These are phyloP conservation scores for Plebejus melissa DNA, from an alignment of 2,888 invertebrate species.

Conservation along the genomic window DNA sequence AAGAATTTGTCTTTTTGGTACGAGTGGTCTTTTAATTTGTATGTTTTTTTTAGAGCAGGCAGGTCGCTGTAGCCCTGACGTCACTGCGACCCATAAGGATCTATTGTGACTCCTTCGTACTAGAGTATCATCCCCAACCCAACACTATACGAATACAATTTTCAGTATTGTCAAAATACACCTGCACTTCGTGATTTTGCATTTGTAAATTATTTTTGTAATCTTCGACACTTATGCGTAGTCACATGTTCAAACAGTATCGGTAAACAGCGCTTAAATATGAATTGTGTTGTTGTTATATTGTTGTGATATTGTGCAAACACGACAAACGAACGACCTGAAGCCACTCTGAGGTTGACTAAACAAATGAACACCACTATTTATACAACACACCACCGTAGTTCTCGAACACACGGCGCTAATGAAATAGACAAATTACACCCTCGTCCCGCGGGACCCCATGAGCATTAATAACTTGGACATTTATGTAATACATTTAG, in stretches of 20 bases:
- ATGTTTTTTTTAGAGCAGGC: too few relatives aligned
- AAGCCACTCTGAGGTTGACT: slow-evolving; percentile 32
- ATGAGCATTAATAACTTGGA: slow-evolving; percentile 16
- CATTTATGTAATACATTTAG: slow-evolving; percentile 15
- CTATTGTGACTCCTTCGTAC: too few relatives aligned
- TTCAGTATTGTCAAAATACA: background rate
- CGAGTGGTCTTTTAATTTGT: background rate
- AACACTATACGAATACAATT: background rate
- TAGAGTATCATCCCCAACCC: too few relatives aligned
- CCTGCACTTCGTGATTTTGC: background rate
- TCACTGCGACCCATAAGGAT: too few relatives aligned
- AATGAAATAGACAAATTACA: slow-evolving; percentile 30
- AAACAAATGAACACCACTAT: slow-evolving; percentile 35
- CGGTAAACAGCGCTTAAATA: slow-evolving; percentile 20
- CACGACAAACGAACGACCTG: slow-evolving; percentile 34
- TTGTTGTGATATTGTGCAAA: slow-evolving; percentile 30
- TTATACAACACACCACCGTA: slow-evolving; percentile 35
- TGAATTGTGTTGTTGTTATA: slow-evolving; percentile 6
- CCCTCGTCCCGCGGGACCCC: slow-evolving; percentile 20
- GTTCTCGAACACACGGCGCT: slow-evolving; percentile 31
- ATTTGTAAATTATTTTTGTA: background rate
- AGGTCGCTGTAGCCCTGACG: too few relatives aligned
- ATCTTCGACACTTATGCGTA: background rate
- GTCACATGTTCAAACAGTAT: slow-evolving; percentile 19
- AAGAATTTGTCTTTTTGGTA: too few relatives aligned